These are phyloP conservation scores for Pseudoatta argentina DNA, from an alignment of 1,140 invertebrate genomes.

Conservation along the genomic window DNA sequence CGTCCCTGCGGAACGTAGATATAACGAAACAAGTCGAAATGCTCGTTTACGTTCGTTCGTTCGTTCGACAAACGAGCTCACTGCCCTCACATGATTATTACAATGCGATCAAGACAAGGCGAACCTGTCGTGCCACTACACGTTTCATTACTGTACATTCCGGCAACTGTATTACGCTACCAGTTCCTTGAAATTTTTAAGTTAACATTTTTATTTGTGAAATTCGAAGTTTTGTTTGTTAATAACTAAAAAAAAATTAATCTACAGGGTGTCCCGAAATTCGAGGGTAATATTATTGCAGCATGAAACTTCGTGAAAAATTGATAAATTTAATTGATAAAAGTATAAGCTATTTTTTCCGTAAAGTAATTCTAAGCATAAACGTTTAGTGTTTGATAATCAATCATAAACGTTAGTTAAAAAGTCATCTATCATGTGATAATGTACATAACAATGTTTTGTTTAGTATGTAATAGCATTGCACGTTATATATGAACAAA, in stretches of 20 bases:
- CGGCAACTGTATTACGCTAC: background rate
- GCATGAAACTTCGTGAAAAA: too few species aligned
- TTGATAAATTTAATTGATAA: too few species aligned
- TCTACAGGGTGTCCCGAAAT: too few species aligned
- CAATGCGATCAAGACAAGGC: background rate
- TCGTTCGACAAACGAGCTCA: conserved; percentile 5
- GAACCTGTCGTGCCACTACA: conserved; percentile 13
- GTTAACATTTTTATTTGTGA: background rate
- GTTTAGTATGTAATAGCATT: too few species aligned
- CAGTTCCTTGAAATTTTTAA: background rate
- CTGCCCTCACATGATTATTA: conserved; percentile 7
- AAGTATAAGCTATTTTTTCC: too few species aligned
- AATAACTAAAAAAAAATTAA: background rate
- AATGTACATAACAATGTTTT: too few species aligned
- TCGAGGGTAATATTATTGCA: too few species aligned
- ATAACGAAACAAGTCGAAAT: conserved; percentile 39
- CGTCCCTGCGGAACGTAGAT: background rate
- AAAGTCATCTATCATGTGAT: too few species aligned
- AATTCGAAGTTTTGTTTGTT: background rate
- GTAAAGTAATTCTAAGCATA: too few species aligned
- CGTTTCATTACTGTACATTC: background rate
- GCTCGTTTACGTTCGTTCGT: conserved; percentile 17
- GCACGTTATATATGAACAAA: too few species aligned
- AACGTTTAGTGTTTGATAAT: too few species aligned
- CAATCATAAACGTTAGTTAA: too few species aligned